Evolutionary conservation across 2,888 invertebrate genomes (phyloP).

Genomic region (Heliconius cydno): DNA sequence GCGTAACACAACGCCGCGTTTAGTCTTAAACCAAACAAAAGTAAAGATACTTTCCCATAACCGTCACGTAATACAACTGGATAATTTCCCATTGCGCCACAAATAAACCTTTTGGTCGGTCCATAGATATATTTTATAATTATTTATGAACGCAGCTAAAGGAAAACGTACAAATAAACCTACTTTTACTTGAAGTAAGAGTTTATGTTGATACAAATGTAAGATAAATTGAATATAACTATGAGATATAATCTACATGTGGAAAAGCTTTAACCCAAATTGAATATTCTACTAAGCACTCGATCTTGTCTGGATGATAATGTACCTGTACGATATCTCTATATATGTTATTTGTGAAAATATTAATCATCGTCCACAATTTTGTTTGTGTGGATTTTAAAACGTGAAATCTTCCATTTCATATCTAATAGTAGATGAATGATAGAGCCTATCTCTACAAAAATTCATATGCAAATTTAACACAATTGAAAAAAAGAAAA

Average conservation of each 20-base stretch:
- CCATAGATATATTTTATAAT: slow-evolving; percentile 33
- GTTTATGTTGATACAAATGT: slow-evolving; percentile 41
- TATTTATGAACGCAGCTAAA: slow-evolving; percentile 34
- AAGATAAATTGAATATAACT: slow-evolving; percentile 13
- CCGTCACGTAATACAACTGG: neutral
- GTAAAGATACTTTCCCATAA: too few species aligned
- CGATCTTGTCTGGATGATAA: neutral
- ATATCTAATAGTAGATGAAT: neutral
- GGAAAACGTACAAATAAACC: slow-evolving; percentile 19
- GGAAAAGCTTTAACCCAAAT: slow-evolving; percentile 14
- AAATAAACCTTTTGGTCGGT: neutral
- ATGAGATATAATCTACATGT: slow-evolving; percentile 11
- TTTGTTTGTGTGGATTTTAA: too few species aligned
- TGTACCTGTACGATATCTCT: neutral
- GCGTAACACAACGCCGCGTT: too few species aligned
- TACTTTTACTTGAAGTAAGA: slow-evolving; percentile 35
- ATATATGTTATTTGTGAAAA: neutral
- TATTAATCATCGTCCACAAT: too few species aligned
- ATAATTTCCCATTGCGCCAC: neutral
- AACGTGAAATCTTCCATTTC: too few species aligned
- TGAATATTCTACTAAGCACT: slow-evolving; percentile 11
- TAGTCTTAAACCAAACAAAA: too few species aligned
- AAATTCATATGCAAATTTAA: neutral
- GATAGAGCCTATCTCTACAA: neutral
- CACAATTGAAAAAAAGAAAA: neutral